Base-by-base conservation (phyloP, 2,797 vertebrate species). In the Distichodus sexfasciatus region DNA sequence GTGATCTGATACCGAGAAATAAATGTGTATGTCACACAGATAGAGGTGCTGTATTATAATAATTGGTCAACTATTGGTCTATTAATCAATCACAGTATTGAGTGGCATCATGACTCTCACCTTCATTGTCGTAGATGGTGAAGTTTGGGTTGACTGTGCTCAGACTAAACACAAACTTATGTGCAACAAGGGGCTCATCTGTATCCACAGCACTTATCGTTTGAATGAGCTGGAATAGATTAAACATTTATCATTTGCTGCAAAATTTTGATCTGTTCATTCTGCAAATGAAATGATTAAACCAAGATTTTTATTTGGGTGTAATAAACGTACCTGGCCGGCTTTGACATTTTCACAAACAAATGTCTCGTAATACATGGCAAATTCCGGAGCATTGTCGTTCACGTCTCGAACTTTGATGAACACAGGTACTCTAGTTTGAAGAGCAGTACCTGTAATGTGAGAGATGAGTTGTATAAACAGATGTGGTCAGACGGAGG, bases 161-260 rank as follows among this genome's bases (percentile, higher is more conserved):
- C 83, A 98, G 94, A 68, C 93, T 98, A 83, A 98, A 99, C 86
- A 95, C 95, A 85, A 99, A 99, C 77, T 98, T 99, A 86, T 99
- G 97, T 82, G 95, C 95, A 28, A 96, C 92, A 6, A 96, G 92
- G 2, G 97, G 96, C 23, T 99, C 97, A 55, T 99, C 97, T 51
- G 96, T 98, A 86, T 99, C 97, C 60, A 99, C 90, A 1, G 96
- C 97, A 77, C 95, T 98, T 87, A 99, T 96, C 10, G 96, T 98
- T 84, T 99, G 97, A 85, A 99, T 99, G 74, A 98, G 87, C 97
- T 99, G 88, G 17, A 66, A 69, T 3, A 47, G n/a, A 36, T 12
- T 2, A 9, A 3, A 59, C 15, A n/a, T 23, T 51, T 28, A 8
- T 21, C 1, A 15, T 14, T 26, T 43, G 29, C 33, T 7, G 33